Conservation (phyloP, 2,797 vertebrate genomes). For the Neomorphus geoffroyi region DNA sequence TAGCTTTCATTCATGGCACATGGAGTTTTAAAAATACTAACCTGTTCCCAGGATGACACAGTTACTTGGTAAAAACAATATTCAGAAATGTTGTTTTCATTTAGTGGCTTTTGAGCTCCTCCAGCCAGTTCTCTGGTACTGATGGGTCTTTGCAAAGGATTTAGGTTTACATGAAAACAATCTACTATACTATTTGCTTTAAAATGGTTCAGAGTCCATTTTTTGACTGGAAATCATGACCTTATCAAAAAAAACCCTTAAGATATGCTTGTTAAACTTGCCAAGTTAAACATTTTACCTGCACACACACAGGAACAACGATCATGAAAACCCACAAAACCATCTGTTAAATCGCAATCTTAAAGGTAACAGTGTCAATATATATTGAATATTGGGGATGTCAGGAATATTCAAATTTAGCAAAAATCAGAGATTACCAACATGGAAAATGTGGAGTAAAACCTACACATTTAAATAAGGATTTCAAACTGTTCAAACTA, state of each 20-base stretch:
- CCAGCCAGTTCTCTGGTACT: neutral
- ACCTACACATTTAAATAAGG: neutral
- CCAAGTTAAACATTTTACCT: neutral
- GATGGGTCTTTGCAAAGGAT: neutral
- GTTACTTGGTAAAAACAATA: neutral
- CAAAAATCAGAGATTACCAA: neutral
- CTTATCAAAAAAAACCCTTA: neutral
- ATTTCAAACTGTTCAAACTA: neutral
- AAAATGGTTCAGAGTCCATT: neutral
- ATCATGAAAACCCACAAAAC: neutral
- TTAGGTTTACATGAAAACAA: neutral
- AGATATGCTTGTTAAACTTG: neutral
- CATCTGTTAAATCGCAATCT: neutral
- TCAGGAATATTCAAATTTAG: neutral
- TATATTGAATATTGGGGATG: neutral
- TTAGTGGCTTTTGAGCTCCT: neutral
- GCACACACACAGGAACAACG: neutral
- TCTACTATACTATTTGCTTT: neutral
- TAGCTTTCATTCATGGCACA: neutral
- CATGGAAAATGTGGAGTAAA: neutral
- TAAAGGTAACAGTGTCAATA: neutral
- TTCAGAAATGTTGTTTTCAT: neutral
- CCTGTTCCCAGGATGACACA: neutral
- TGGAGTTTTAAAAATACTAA: neutral
- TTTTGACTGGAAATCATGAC: neutral